A percentile compares a stretch with the other conserved stretches of the same genome.
Evolutionary conservation across 1,140 invertebrate genomes (phyloP).

Genomic region (Drosophila kikkawai): DNA sequence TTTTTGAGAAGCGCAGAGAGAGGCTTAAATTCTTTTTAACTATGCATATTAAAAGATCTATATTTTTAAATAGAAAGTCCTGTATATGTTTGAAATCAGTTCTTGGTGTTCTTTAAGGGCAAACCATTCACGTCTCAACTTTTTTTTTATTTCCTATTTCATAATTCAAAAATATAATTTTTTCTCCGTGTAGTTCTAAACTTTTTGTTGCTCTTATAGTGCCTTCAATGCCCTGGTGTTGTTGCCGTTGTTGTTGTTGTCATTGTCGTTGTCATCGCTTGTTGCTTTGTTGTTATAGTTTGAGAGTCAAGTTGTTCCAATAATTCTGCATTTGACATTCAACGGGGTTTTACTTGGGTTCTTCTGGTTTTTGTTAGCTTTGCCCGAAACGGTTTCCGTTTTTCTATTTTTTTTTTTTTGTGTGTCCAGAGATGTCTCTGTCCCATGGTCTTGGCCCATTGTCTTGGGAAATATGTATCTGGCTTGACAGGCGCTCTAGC

Average conservation of each 20-base stretch:
- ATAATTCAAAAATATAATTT: neutral
- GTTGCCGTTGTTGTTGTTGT: conserved; percentile 20
- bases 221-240: conserved; percentile 23
- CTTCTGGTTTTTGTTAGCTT: conserved; percentile 40
- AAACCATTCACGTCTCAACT: too few relatives aligned
- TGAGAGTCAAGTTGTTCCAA: conserved; percentile 76
- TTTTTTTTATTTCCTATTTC: too few relatives aligned
- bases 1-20: neutral
- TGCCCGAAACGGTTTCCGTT: conserved; percentile 49
- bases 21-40: neutral
- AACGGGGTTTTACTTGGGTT: conserved; percentile 49
- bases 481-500: conserved; percentile 20
- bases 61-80: too few relatives aligned
- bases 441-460: conserved; percentile 60
- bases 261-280: conserved; percentile 59
- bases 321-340: conserved; percentile 84
- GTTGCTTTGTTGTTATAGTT: conserved; percentile 68
- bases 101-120: neutral
- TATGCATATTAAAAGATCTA: neutral
- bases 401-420: conserved; percentile 26
- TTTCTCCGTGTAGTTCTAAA: conserved; percentile 16
- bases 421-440: conserved; percentile 48
- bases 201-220: conserved; percentile 40
- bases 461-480: conserved; percentile 46
- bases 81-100: too few relatives aligned